Evolutionary conservation across 2,797 vertebrate species (phyloP).

Genomic region (Hypotaenidia philippensis): DNA sequence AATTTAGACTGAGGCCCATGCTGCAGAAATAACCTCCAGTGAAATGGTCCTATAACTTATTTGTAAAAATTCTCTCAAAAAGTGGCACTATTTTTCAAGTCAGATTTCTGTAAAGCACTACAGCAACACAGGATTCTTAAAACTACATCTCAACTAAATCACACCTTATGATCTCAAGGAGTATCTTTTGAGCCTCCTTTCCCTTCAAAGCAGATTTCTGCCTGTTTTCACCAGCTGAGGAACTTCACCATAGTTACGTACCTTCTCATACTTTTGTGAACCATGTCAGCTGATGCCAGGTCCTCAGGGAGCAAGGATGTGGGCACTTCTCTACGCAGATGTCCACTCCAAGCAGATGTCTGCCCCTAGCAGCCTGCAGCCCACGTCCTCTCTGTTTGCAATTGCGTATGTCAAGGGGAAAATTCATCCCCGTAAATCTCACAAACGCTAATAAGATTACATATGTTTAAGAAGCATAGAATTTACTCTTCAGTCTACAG

Average conservation of each 20-base stretch:
- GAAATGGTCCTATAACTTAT: not conserved
- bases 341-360: not conserved
- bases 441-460: constrained; percentile 22
- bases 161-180: not conserved
- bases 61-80: not conserved
- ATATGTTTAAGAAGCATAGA: not conserved
- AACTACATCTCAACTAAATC: not conserved
- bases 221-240: not conserved
- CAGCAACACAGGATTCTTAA: not conserved
- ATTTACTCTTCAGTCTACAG: constrained; percentile 17
- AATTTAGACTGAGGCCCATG: not conserved
- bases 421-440: constrained; percentile 15
- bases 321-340: not conserved
- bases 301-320: not conserved
- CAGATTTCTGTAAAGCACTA: not conserved
- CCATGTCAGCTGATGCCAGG: not conserved
- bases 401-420: not conserved
- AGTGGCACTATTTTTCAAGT: not conserved
- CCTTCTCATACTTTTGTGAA: not conserved
- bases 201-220: not conserved
- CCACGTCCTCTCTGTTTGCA: not conserved
- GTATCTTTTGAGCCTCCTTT: not conserved
- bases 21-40: not conserved
- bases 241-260: not conserved
- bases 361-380: not conserved